Evolutionary conservation across 2,113 vertebrate species (phyloP).

Genomic region (Chionis minor): DNA sequence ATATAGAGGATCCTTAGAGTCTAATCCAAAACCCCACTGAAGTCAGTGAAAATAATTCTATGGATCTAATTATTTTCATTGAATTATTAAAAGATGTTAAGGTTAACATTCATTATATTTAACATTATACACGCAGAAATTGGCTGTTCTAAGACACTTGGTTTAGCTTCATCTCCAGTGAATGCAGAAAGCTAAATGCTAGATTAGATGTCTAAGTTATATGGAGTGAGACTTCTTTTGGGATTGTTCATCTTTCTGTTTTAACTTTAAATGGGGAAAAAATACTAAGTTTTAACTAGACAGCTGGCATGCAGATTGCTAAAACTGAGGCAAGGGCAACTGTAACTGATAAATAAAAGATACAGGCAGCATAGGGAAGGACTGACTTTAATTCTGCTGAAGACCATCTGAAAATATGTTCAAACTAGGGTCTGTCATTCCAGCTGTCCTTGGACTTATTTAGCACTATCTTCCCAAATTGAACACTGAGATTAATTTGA

Average conservation of each 20-base stretch:
- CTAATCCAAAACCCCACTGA: background rate
- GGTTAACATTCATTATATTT: background rate
- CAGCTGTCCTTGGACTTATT: background rate
- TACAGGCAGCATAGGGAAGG: background rate
- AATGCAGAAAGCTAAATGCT: background rate
- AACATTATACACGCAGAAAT: background rate
- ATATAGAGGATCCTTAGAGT: accelerated
- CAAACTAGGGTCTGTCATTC: background rate
- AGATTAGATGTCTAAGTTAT: background rate
- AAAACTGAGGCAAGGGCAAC: background rate
- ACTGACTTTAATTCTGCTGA: background rate
- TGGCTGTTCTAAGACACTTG: background rate
- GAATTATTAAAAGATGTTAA: background rate
- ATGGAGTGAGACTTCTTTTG: background rate
- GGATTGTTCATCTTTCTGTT: conserved; percentile 13
- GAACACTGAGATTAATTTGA: background rate
- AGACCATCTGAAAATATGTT: background rate
- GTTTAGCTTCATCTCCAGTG: background rate
- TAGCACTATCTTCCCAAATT: background rate
- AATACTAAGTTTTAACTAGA: conserved; percentile 21
- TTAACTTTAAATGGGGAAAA: conserved; percentile 35
- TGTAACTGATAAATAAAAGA: background rate
- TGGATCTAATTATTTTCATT: background rate
- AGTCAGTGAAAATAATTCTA: background rate
- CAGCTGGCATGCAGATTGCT: background rate